A percentile compares a stretch with the other conserved stretches of the same genome.
These are phyloP conservation scores for Falcunculus frontatus DNA, from an alignment of 2,113 vertebrate genomes.

Conservation along the genomic window DNA sequence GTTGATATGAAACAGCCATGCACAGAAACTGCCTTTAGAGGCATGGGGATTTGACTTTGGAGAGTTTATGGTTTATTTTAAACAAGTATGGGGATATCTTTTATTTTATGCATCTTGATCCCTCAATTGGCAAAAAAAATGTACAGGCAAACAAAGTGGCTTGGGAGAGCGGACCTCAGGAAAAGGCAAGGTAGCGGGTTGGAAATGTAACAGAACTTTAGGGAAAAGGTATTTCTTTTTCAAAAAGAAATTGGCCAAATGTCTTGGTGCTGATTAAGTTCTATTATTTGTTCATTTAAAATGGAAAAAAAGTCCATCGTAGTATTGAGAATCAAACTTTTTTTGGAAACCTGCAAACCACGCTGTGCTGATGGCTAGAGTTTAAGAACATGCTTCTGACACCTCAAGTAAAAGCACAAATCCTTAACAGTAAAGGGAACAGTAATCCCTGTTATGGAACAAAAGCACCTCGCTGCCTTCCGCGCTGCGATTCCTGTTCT, in stretches of 20 bases:
- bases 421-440: background rate
- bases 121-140: background rate
- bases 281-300: background rate
- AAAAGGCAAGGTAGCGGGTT: background rate
- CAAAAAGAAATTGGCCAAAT: background rate
- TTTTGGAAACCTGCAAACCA: background rate
- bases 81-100: background rate
- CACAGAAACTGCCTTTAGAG: background rate
- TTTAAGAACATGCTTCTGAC: background rate
- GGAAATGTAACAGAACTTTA: background rate
- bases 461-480: background rate
- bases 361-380: background rate
- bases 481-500: rapidly evolving
- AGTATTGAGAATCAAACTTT: background rate
- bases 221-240: background rate
- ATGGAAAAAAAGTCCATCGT: background rate
- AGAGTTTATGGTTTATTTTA: background rate
- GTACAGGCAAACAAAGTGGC: background rate
- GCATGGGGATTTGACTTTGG: background rate
- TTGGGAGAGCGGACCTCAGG: background rate
- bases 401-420: background rate
- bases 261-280: background rate
- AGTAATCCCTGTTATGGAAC: background rate
- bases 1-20: background rate
- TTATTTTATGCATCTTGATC: background rate